A percentile compares a stretch with the other conserved stretches of the same genome.
These are phyloP conservation scores for Epizoanthus scotinus DNA, from an alignment of 92 coral and sea anemone species.

Conservation along the genomic window DNA sequence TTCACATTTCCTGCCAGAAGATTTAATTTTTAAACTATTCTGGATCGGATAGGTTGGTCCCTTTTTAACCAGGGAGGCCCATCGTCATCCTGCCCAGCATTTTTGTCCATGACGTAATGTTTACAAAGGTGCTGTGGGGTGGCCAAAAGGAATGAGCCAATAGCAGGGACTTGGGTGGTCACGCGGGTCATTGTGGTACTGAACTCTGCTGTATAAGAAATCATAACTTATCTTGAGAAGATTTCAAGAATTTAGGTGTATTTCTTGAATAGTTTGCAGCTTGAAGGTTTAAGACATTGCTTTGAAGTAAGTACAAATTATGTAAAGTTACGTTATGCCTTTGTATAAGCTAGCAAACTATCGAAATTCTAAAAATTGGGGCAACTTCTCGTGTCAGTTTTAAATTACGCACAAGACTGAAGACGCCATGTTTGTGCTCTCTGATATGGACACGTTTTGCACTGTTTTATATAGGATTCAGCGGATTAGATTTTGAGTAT, in stretches of 20 bases:
- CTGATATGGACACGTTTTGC: conserved; percentile 32
- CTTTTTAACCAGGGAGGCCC: too few species aligned
- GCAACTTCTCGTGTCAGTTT: conserved; percentile 28
- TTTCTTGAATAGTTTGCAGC: conserved; percentile 13
- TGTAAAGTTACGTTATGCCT: background rate
- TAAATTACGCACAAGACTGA: conserved; percentile 45
- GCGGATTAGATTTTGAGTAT: background rate
- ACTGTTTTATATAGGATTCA: conserved; percentile 5
- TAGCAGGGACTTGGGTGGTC: conserved; percentile 46
- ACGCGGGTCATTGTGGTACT: conserved; percentile 47
- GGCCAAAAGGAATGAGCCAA: conserved; percentile 36
- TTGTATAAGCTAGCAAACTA: background rate
- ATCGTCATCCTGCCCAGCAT: too few species aligned
- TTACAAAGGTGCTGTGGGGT: conserved; percentile 44
- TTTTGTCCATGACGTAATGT: conserved; percentile 38
- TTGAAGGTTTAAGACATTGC: conserved; percentile 2
- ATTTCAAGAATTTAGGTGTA: conserved; percentile 29
- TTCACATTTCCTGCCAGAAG: too few species aligned
- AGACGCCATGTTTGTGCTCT: conserved; percentile 42
- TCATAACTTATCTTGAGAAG: conserved; percentile 34
- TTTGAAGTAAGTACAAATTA: conserved; percentile 11
- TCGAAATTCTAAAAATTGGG: background rate
- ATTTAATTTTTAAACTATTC: too few species aligned
- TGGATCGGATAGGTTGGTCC: too few species aligned
- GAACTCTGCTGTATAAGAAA: conserved; percentile 28